A percentile compares a stretch with the other conserved stretches of the same genome.
These are phyloP conservation scores for Phrynosoma blainvillii DNA, from an alignment of 2,113 vertebrate species.

Conservation along the genomic window DNA sequence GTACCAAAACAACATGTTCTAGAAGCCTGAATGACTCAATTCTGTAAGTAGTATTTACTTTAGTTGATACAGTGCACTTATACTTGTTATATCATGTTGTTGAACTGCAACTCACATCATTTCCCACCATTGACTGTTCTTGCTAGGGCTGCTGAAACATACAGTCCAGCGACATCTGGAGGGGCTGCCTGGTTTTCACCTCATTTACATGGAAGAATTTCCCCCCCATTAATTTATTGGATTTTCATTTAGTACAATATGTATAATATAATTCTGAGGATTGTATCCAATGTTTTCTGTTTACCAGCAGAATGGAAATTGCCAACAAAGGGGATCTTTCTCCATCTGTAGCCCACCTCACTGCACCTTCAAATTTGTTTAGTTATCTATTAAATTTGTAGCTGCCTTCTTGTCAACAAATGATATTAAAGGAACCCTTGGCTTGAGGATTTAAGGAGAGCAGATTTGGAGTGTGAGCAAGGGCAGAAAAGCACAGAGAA, in stretches of 20 bases:
- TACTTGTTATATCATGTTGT: too few relatives aligned
- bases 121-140: too few relatives aligned
- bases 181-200: too few relatives aligned
- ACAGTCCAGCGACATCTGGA: too few relatives aligned
- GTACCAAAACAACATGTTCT: constrained; percentile 15
- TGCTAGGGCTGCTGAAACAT: too few relatives aligned
- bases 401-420: not conserved
- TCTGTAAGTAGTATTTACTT: constrained; percentile 56
- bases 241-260: constrained; percentile 8
- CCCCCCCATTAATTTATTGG: not conserved
- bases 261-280: not conserved
- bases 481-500: not conserved
- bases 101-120: too few relatives aligned
- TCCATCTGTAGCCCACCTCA: not conserved
- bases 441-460: not conserved
- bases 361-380: too few relatives aligned
- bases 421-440: not conserved
- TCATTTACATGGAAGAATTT: not conserved
- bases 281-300: not conserved
- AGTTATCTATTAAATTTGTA: too few relatives aligned
- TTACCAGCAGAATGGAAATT: not conserved
- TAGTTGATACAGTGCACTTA: too few relatives aligned
- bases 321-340: not conserved
- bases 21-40: constrained; percentile 25
- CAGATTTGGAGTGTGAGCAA: not conserved